phyloP scores from a whole-genome alignment of 2,113 vertebrate species.

The Corythornis cristatus region DNA sequence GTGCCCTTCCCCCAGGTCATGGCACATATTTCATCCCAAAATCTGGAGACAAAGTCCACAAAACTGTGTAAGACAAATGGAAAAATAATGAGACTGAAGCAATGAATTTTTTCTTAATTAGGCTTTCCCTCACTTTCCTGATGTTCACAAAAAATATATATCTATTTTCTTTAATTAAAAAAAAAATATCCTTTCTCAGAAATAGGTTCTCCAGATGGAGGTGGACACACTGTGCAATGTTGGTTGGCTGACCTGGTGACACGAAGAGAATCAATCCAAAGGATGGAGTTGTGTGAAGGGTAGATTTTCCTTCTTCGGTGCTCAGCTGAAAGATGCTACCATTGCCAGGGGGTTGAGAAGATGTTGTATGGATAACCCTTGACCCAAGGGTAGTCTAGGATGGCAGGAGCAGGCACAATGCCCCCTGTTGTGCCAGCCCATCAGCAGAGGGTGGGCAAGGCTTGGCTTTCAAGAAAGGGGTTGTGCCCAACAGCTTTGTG shows the following conservation, averaged over 20 bases:
- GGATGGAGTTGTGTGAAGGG: not conserved
- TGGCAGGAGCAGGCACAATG: not conserved
- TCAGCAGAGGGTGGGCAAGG: not conserved
- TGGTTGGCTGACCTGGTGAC: not conserved
- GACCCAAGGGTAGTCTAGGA: not conserved
- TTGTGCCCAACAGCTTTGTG: accelerated
- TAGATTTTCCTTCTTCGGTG: not conserved
- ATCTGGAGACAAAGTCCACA: not conserved
- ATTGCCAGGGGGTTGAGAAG: not conserved
- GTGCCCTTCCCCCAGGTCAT: not conserved
- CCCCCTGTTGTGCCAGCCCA: not conserved
- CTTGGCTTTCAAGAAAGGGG: not conserved
- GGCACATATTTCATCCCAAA: not conserved
- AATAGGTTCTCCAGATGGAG: not conserved
- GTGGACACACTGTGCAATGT: not conserved
- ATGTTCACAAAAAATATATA: not conserved
- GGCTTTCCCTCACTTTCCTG: not conserved
- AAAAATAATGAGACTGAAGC: not conserved
- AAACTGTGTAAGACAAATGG: not conserved
- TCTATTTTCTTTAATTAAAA: no score
- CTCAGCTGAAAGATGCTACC: not conserved
- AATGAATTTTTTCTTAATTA: not conserved
- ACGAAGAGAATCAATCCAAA: not conserved
- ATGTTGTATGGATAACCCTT: not conserved
- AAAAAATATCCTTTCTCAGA: not conserved